Evolutionary conservation across 2,797 vertebrate species (phyloP).

Genomic region (Protosalanx chinensis): DNA sequence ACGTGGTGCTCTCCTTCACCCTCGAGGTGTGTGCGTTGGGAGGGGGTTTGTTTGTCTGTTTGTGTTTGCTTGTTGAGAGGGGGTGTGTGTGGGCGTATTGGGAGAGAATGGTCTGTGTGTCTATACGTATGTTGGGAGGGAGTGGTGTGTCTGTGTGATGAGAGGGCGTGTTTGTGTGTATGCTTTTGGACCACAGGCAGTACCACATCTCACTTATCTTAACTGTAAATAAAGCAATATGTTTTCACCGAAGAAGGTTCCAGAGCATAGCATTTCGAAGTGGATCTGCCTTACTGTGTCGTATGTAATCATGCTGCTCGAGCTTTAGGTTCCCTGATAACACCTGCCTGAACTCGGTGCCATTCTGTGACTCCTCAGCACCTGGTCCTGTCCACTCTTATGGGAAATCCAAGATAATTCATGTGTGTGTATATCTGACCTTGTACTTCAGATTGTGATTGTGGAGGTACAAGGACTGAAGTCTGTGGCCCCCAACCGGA

Average conservation of each 20-base stretch:
- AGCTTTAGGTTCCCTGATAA: background rate
- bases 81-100: background rate
- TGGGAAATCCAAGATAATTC: background rate
- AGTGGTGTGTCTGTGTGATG: conserved; percentile 51
- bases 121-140: background rate
- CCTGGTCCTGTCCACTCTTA: background rate
- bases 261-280: too few species aligned
- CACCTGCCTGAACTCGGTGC: background rate
- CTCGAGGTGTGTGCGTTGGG: conserved; percentile 80
- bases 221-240: background rate
- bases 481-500: conserved; percentile 89
- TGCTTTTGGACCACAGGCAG: background rate
- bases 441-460: conserved; percentile 82
- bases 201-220: too few species aligned
- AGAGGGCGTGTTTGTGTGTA: background rate
- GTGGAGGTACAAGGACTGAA: conserved; percentile 93
- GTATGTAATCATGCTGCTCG: background rate
- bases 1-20: conserved; percentile 90
- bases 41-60: background rate
- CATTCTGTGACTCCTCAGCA: background rate
- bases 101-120: background rate
- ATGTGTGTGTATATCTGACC: background rate
- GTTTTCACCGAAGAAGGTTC: background rate
- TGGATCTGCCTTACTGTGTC: too few species aligned
- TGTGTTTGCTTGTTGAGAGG: background rate